Base-by-base conservation (phyloP, 2,888 invertebrate species). In the Palloptera scutellata region DNA sequence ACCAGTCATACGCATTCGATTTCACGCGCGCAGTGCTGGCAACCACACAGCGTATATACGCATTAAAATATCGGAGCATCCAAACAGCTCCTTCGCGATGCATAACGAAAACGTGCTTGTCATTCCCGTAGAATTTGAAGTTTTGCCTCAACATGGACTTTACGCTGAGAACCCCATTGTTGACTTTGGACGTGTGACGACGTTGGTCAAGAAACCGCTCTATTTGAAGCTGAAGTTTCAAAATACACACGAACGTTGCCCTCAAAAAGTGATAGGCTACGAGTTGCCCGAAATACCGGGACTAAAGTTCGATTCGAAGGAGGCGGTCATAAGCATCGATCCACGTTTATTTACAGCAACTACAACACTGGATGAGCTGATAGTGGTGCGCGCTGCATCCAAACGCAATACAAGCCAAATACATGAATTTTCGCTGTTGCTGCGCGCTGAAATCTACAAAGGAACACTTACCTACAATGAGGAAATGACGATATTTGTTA, bases 41-140 rank as follows among this genome's bases (percentile, higher is more conserved):
- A 95, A 95, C 85, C 91, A 94, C 83, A 94, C 94, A 67, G 92
- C 94, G 45, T 95, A 92, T 79, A 91, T 95, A 79, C 91, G 91
- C 45, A 84, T 85, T 11, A 85, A 85, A 76, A 81, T 85, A 13
- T 78, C 82, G 1, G 80, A 82, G 68, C 43, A 74, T 64, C 69
- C 69, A 6, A 40, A 61, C 3, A 53, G 15, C 1, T 51, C 40
- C 48, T 13, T 1, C 6, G 19, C 19, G 11, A 42, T 67, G 13
- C 57, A 57, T 1, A 74, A 71, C 51, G 82, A 84, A 55, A 79
- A 80, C 61, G 74, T 84, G 73, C 87, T 95, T 73, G 90, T 95
- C 72, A 89, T 95, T 72, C 94, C 95, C 42, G 88, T 95, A 58
- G 95, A 95, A 86, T 91, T 95, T 64, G 93, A 94, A 86, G 93